Conservation (phyloP, 2,888 invertebrate genomes). For the Steinernema carpocapsae region DNA sequence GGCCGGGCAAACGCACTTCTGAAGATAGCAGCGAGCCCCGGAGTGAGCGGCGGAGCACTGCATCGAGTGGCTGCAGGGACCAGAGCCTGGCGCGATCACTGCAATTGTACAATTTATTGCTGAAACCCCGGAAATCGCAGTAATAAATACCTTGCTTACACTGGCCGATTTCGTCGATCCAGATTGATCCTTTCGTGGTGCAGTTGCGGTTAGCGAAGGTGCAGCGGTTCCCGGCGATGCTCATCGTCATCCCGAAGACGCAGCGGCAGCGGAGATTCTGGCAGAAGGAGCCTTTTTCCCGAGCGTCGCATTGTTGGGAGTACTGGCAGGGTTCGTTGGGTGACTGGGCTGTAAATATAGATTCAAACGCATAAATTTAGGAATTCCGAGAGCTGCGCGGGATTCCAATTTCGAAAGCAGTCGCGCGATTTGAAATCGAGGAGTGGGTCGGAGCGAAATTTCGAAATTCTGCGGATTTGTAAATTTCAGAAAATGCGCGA, state of each 20-base stretch:
- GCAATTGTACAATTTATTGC: constrained; percentile 40
- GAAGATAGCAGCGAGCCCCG: constrained; percentile 57
- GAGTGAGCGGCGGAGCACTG: constrained; percentile 66
- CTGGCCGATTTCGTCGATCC: constrained; percentile 67
- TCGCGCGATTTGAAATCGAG: too few relatives aligned
- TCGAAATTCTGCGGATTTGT: too few relatives aligned
- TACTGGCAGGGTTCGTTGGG: constrained; percentile 69
- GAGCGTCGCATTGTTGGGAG: constrained; percentile 68
- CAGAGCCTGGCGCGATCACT: constrained; percentile 67
- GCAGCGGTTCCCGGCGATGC: constrained; percentile 60
- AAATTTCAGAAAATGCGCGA: neutral
- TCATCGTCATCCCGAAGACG: constrained; percentile 67
- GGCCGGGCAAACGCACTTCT: constrained; percentile 65
- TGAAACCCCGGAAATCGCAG: constrained; percentile 5
- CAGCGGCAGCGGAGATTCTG: constrained; percentile 62
- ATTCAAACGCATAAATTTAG: neutral
- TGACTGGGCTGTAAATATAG: constrained; percentile 20
- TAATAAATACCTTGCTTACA: constrained; percentile 67
- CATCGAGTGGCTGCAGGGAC: constrained; percentile 66
- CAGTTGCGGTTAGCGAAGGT: constrained; percentile 67
- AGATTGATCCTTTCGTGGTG: constrained; percentile 65
- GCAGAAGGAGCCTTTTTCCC: constrained; percentile 67
- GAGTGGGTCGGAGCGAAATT: neutral
- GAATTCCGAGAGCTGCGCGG: neutral
- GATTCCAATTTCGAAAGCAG: neutral